A percentile compares a stretch with the other conserved stretches of the same genome.
Evolutionary conservation across 2,888 invertebrate species (phyloP).

Genomic region (Rotaria sp.): DNA sequence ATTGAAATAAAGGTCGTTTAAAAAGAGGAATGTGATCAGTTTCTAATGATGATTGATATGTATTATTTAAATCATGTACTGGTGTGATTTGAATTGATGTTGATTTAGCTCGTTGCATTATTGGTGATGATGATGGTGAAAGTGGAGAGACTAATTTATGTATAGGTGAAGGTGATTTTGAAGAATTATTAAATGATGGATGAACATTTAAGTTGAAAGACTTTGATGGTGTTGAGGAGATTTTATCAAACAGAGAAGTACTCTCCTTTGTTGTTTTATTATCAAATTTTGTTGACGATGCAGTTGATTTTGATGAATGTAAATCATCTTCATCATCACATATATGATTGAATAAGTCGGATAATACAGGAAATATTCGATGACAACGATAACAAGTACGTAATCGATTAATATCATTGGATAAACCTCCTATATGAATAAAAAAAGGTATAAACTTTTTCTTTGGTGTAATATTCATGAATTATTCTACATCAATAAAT

Average conservation of each 20-base stretch:
- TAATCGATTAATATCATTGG: neutral
- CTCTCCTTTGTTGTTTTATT: neutral
- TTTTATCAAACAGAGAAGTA: neutral
- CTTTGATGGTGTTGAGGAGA: neutral
- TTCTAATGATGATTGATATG: neutral
- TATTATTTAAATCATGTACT: neutral
- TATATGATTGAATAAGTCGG: slow-evolving; percentile 1
- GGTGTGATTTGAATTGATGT: neutral
- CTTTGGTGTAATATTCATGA: neutral
- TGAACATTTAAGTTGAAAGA: neutral
- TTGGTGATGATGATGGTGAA: neutral
- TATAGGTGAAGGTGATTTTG: neutral
- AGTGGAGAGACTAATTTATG: neutral
- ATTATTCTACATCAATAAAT: neutral
- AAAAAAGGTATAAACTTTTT: neutral
- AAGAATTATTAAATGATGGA: neutral
- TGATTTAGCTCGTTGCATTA: neutral
- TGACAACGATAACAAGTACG: neutral
- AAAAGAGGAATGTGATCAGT: neutral
- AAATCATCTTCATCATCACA: neutral
- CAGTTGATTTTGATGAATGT: neutral
- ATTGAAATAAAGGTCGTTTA: neutral
- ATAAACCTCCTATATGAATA: neutral
- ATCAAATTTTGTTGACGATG: neutral
- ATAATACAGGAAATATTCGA: neutral